Evolutionary conservation across 2,888 invertebrate genomes (phyloP).

Genomic region (Limnephilus marmoratus): DNA sequence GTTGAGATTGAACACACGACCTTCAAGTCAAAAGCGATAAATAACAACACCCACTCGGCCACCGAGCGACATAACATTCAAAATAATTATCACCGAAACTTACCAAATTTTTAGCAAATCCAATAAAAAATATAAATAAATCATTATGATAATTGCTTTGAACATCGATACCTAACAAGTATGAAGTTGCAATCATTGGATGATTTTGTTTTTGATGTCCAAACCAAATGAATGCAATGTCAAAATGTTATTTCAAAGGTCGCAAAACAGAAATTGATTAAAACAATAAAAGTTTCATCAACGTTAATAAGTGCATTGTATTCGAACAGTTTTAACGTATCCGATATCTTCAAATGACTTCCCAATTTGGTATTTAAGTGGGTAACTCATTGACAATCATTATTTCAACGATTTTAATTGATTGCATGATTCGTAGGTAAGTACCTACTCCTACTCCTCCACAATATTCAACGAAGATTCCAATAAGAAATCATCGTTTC

Average conservation of each 20-base stretch:
- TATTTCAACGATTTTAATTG: background rate
- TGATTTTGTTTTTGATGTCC: background rate
- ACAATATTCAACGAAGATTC: background rate
- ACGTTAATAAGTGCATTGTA: background rate
- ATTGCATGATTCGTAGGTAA: background rate
- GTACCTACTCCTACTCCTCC: background rate
- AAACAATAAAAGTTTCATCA: background rate
- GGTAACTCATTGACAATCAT: background rate
- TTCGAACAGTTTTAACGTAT: background rate
- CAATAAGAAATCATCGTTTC: conserved; percentile 5
- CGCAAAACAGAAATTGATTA: background rate
- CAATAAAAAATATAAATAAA: background rate
- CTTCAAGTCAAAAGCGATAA: background rate
- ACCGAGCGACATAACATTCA: background rate
- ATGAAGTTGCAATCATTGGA: background rate
- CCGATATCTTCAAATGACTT: background rate
- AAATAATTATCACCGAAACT: background rate
- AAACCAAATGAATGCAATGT: background rate
- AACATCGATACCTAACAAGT: background rate
- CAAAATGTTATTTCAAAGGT: background rate
- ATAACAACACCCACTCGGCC: background rate
- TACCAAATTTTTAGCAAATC: background rate
- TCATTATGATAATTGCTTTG: background rate
- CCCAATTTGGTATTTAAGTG: background rate
- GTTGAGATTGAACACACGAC: background rate